Evolutionary conservation across 2,113 vertebrate genomes (phyloP), one percentile per base, ranked within the genome.

Genomic region (Daubentonia madagascariensis): DNA sequence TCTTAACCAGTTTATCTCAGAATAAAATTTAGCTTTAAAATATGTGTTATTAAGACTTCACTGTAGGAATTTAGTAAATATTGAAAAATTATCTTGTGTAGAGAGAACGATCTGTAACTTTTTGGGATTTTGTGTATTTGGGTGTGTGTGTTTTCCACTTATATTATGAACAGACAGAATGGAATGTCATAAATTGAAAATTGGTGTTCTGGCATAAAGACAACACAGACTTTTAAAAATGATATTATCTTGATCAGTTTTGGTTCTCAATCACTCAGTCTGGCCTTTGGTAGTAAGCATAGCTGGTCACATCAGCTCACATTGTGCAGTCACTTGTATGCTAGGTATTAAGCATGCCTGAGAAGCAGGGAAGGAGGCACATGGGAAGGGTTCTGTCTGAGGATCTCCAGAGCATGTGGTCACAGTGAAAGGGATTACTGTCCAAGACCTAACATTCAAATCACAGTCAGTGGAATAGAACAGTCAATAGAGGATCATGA

Each of bases 1-100:
- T 75, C 43, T 94, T 79, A 91, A 68, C 5, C 3, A 67, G 18
- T 57, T 48, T 79, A 72, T 79, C 40, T 97, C 32, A 93, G 18
- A 75, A 20, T 84, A 91, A 65, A 78, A 59, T 75, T 96, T 68
- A 89, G 23, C 63, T 90, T 85, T 96, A 91, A 90, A 50, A 40
- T 89, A 63, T 2, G 1, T 93, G 73, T 52, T 85, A 50, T 80
- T 80, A 48, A 72, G 35, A 85, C 4, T 93, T 79, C 30, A 16
- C 50, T 84, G 2, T 54, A 70, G 45, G 87, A 50, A 91, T 79
- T 86, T 85, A n/a, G 9, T 59, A 91, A 98, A 72, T 43, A 75
- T 20, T 68, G 67, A 84, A 96, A 65, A 75, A 43, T 76, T 18
- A 59, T 48, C 45, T 59, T 63, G 0, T 92, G 43, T 86, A 37